Evolutionary conservation across 1,140 invertebrate species (phyloP).

Genomic region (Drosophila triauraria): DNA sequence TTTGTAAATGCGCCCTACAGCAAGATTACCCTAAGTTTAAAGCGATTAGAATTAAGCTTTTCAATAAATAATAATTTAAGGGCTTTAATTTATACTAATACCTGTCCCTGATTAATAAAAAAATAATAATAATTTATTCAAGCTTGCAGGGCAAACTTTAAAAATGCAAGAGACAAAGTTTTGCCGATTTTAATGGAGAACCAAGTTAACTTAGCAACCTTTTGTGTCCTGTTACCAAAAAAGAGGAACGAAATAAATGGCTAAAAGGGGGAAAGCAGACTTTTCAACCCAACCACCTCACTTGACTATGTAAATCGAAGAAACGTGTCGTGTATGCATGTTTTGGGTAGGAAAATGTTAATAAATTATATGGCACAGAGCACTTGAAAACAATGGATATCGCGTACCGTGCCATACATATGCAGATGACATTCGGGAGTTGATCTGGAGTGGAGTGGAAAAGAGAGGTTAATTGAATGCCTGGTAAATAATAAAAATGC

Average conservation of each 20-base stretch:
- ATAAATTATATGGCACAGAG: conserved; percentile 51
- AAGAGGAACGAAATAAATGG: not conserved
- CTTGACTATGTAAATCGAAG: conserved; percentile 76
- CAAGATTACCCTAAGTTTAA: too few relatives aligned
- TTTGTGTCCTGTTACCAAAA: conserved; percentile 20
- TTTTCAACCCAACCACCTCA: conserved; percentile 27
- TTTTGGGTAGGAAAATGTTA: conserved; percentile 29
- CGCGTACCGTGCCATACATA: conserved; percentile 32
- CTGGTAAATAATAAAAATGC: conserved; percentile 68
- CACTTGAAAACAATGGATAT: conserved; percentile 30
- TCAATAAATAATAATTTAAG: not conserved
- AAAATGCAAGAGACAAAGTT: conserved; percentile 4
- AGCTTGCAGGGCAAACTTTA: conserved; percentile 1
- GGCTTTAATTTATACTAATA: not conserved
- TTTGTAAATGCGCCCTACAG: not conserved
- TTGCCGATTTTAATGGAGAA: conserved; percentile 1
- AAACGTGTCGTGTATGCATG: conserved; percentile 50
- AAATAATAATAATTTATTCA: not conserved
- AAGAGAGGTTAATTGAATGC: conserved; percentile 53
- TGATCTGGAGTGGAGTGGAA: not conserved
- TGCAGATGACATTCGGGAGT: conserved; percentile 40
- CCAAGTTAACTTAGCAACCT: conserved; percentile 19
- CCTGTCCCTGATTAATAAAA: not conserved
- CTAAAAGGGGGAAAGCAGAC: conserved; percentile 6
- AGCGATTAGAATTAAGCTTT: too few relatives aligned